phyloP scores from a whole-genome alignment of 1,140 invertebrate genomes.

The Tribolium castaneum region DNA sequence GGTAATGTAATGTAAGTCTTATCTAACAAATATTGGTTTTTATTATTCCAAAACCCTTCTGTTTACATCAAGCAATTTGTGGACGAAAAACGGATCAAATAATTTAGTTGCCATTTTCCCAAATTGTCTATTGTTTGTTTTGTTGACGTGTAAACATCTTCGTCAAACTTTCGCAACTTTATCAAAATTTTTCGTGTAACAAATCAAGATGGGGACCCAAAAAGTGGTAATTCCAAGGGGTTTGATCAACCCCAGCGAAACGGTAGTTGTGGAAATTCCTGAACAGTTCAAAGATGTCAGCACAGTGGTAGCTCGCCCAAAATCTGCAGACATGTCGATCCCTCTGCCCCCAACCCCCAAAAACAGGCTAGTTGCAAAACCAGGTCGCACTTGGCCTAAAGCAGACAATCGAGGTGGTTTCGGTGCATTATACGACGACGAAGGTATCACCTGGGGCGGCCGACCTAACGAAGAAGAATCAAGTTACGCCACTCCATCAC shows the following conservation, averaged over 20 bases:
- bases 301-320: neutral
- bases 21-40: too few relatives aligned
- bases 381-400: neutral
- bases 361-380: neutral
- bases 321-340: neutral
- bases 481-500: neutral
- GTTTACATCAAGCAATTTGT: too few relatives aligned
- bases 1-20: too few relatives aligned
- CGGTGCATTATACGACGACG: neutral
- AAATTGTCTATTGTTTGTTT: neutral
- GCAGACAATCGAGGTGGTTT: neutral
- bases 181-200: neutral
- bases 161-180: neutral
- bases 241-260: neutral
- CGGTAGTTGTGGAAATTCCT: neutral
- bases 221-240: neutral
- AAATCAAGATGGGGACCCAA: neutral
- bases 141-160: neutral
- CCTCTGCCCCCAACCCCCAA: neutral
- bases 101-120: neutral
- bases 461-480: neutral
- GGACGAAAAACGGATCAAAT: too few relatives aligned
- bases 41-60: too few relatives aligned
- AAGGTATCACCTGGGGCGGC: neutral
- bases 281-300: neutral